Base-by-base conservation (phyloP, 2,113 vertebrate genomes). In the Thymallus thymallus region DNA sequence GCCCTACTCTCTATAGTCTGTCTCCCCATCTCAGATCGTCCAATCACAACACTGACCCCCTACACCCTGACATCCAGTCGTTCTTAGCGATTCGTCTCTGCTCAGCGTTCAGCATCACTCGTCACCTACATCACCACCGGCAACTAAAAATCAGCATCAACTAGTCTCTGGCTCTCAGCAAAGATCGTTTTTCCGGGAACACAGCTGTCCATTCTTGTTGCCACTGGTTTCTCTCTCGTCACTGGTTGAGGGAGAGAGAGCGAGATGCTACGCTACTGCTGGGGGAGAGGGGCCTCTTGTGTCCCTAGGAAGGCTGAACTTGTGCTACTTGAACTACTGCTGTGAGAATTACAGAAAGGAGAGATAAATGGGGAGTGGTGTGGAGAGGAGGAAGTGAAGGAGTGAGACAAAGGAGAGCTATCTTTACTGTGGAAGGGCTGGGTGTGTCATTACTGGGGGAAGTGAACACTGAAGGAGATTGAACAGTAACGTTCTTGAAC, bases 171-270 rank as follows among this genome's bases (percentile, higher is more conserved):
- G 48, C 1, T 51, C 16, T 51, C 48, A 14, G 18, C 16, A 5
- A 1, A 5, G 48, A 51, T 1, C 48, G 51, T 35, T 67, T 73
- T 41, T 76, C 71, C 18, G 69, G 74, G 76, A 81, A 86, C 79
- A 41, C 41, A 70, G 30, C n/a, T 6, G 55, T 18, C 58, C 58
- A 24, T 41, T 41, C 35, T 41, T 41, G 35, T 41, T 24, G 58
- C 1, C 58, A 23, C 22, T 6, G 20, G 29, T 41, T 69, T 24
- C 1, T 76, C 66, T 63, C 72, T 55, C 0, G 6, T 20, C 3
- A n/a, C 56, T n/a, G 64, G 73, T 72, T 83, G 29, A 46, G 65
- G 18, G 23, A 26, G 22, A 13, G 18, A 61, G 16, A 22, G 32
- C n/a, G 64, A 22, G 12, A 32, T 29, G 24, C 7, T 41, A 41